Evolutionary conservation across 2,113 vertebrate species (phyloP).

Genomic region (Ageneiosus marmoratus): DNA sequence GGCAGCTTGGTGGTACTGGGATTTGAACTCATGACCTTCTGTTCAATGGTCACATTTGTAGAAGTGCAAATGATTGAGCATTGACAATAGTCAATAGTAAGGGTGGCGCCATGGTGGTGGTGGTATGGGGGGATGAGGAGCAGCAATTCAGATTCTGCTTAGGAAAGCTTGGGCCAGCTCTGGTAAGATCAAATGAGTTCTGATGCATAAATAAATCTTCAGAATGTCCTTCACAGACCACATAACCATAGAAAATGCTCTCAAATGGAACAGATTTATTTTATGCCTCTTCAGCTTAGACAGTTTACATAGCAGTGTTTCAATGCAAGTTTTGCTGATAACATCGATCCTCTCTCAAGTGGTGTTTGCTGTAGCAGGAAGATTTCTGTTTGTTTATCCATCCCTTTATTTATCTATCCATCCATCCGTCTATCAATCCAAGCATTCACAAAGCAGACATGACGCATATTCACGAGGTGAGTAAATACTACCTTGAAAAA

Average conservation of each 20-base stretch:
- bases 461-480: not conserved
- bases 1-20: too few species aligned
- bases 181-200: not conserved
- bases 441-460: not conserved
- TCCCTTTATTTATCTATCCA: not conserved
- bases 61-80: too few species aligned
- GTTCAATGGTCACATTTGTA: too few species aligned
- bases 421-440: not conserved
- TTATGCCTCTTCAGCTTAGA: not conserved
- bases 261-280: constrained; percentile 18
- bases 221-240: constrained; percentile 17
- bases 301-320: not conserved
- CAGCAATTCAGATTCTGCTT: too few species aligned
- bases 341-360: not conserved
- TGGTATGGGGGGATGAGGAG: too few species aligned
- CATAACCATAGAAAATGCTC: not conserved
- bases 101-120: too few species aligned
- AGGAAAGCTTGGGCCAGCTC: too few species aligned
- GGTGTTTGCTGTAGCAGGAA: not conserved
- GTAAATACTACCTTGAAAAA: not conserved
- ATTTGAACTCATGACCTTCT: too few species aligned
- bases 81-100: too few species aligned
- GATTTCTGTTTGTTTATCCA: not conserved
- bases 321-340: constrained; percentile 7
- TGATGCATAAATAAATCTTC: not conserved